phyloP scores from a whole-genome alignment of 2,113 vertebrate species.

The Pogonocichla stellata region DNA sequence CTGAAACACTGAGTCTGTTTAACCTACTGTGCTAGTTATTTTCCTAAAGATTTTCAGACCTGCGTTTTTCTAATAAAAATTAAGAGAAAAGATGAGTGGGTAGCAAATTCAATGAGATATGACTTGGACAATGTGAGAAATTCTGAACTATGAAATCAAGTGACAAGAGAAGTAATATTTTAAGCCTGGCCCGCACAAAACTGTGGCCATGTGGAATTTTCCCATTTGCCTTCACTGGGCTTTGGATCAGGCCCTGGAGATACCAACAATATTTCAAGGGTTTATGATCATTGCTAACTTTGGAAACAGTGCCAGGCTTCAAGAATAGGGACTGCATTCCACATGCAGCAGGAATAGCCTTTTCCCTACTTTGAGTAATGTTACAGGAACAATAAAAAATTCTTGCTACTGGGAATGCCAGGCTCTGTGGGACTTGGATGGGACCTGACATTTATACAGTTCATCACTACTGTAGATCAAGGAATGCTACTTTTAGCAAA shows the following conservation, averaged over 20 bases:
- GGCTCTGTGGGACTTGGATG: neutral
- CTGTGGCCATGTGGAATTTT: neutral
- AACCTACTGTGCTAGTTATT: neutral
- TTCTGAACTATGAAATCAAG: neutral
- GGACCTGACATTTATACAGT: constrained; percentile 28
- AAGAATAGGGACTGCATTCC: neutral
- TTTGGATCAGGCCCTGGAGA: constrained; percentile 1
- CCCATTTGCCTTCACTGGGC: neutral
- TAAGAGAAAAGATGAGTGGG: neutral
- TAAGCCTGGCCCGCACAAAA: neutral
- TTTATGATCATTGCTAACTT: constrained; percentile 12
- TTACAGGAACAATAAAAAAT: constrained; percentile 12
- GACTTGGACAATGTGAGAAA: neutral
- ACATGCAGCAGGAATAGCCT: neutral
- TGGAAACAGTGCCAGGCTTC: neutral
- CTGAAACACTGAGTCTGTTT: neutral
- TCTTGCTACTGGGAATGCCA: neutral
- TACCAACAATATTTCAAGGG: neutral
- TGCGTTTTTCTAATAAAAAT: neutral
- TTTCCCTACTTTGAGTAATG: constrained; percentile 22
- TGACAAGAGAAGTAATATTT: neutral
- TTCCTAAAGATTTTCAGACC: neutral
- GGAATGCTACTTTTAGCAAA: neutral
- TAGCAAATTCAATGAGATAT: neutral
- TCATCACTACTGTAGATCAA: constrained; percentile 34